Evolutionary conservation across 2,888 invertebrate genomes (phyloP).

Genomic region (Diaphora mendica): DNA sequence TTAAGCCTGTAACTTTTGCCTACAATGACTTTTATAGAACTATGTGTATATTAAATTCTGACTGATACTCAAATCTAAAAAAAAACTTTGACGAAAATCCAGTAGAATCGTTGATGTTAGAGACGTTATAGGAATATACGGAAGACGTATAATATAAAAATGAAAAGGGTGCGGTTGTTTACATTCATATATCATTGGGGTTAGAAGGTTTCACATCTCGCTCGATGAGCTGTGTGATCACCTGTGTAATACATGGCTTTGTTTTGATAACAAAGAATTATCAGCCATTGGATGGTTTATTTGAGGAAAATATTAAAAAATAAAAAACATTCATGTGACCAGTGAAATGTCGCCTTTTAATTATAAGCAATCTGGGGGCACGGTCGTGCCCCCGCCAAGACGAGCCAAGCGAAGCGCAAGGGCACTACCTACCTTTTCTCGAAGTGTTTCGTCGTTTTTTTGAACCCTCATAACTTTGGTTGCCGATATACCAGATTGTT

Average conservation of each 20-base stretch:
- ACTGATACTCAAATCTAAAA: too few relatives aligned
- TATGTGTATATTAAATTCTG: too few relatives aligned
- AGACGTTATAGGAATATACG: not conserved
- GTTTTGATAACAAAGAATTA: constrained; percentile 14
- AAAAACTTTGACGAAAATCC: not conserved
- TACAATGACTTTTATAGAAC: not conserved
- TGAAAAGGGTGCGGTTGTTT: constrained; percentile 17
- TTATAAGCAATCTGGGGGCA: too few relatives aligned
- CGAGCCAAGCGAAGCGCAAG: too few relatives aligned
- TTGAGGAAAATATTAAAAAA: constrained; percentile 5
- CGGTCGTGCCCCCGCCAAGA: too few relatives aligned
- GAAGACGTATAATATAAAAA: constrained; percentile 16
- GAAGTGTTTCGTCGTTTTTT: too few relatives aligned
- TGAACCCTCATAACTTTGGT: too few relatives aligned
- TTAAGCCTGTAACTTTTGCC: too few relatives aligned
- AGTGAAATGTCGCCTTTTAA: too few relatives aligned
- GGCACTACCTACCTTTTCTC: too few relatives aligned
- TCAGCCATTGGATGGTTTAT: constrained; percentile 5
- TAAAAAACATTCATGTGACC: constrained; percentile 22
- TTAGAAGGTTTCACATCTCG: constrained; percentile 27
- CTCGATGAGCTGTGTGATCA: constrained; percentile 26
- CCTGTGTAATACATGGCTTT: constrained; percentile 20
- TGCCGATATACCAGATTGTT: too few relatives aligned
- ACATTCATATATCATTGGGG: constrained; percentile 29
- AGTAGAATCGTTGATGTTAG: too few relatives aligned